Base-by-base conservation (phyloP, 2,797 vertebrate genomes). In the Periophthalmus magnuspinnatus region DNA sequence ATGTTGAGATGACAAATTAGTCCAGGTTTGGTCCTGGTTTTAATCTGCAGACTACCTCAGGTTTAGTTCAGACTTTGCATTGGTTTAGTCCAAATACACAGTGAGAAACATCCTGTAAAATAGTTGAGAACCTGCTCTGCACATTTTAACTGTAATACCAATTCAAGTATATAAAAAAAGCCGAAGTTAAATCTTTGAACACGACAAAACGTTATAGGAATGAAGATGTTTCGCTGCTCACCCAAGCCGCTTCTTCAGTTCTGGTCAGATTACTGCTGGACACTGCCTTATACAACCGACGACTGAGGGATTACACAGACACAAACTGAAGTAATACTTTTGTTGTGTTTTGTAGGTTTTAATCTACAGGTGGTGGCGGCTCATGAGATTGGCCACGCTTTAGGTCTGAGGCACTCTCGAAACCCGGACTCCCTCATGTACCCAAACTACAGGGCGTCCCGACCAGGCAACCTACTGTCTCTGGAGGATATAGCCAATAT, bases 331-430 rank as follows among this genome's bases (percentile, higher is more conserved):
- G 10, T 24, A 14, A 58, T 6, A 32, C 6, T 62, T n/a, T 45
- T 67, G 79, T 72, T 50, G 67, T 45, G 7, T 34, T 2, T 75
- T 85, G 24, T 76, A 95, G 94, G 91, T 24, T 93, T 90, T 70
- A 94, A 91, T 82, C 81, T 95, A 28, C 86, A 91, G 67, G 57
- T 91, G 5, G 94, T 95, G 48, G 94, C 94, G 65, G 91, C 90
- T 22, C 94, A 95, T 83, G 94, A 95, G 81, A 93, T 95, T 71
- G 95, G 95, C 22, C 95, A 95, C n/a, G 88, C 93, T 56, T 71
- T 95, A 75, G 95, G 95, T 33, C 85, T 95, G 33, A 93, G 88
- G 33, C 94, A 95, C 82, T 95, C 95, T 47, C 87, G 78, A 68
- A 87, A 92, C 73, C 92, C 91, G 5, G 71, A 86, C 17, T 94